Conservation (phyloP, 2,797 vertebrate genomes). For the Glossophaga mutica region DNA sequence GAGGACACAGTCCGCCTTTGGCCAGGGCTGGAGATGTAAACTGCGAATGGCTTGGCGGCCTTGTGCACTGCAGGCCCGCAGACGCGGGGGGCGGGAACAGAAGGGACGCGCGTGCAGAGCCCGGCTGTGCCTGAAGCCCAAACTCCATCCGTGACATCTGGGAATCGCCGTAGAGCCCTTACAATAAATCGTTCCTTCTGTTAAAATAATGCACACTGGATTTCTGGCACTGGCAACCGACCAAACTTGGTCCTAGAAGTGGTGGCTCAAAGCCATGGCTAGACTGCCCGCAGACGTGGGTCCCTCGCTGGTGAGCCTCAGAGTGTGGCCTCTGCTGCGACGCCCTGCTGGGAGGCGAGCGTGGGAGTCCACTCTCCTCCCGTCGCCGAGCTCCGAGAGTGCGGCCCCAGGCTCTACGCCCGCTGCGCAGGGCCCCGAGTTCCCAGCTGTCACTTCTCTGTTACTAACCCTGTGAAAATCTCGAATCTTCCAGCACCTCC, state of each 20-base stretch:
- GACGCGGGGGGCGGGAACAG: fast-evolving
- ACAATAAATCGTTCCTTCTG: not conserved
- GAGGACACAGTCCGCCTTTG: not conserved
- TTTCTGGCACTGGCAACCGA: too few species aligned
- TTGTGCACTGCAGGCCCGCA: not conserved
- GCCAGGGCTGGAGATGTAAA: not conserved
- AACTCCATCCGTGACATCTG: fast-evolving
- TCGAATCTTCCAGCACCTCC: not conserved
- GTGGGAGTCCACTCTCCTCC: fast-evolving
- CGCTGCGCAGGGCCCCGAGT: fast-evolving
- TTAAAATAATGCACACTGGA: not conserved
- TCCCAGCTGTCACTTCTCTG: not conserved
- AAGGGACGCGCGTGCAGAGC: fast-evolving
- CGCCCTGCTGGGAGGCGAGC: not conserved
- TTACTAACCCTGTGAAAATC: too few species aligned
- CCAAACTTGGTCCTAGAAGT: not conserved
- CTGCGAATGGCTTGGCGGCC: fast-evolving
- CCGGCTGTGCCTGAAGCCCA: not conserved
- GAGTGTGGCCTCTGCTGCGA: fast-evolving
- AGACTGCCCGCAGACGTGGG: not conserved
- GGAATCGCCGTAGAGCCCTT: not conserved
- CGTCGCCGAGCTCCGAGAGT: fast-evolving
- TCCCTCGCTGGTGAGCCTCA: fast-evolving
- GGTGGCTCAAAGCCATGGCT: not conserved
- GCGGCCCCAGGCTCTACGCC: too few species aligned